Percentiles rank a stretch among this genome's conserved stretches.
These are phyloP conservation scores for Gymnocheta viridis DNA, from an alignment of 2,888 invertebrate species.

Conservation along the genomic window DNA sequence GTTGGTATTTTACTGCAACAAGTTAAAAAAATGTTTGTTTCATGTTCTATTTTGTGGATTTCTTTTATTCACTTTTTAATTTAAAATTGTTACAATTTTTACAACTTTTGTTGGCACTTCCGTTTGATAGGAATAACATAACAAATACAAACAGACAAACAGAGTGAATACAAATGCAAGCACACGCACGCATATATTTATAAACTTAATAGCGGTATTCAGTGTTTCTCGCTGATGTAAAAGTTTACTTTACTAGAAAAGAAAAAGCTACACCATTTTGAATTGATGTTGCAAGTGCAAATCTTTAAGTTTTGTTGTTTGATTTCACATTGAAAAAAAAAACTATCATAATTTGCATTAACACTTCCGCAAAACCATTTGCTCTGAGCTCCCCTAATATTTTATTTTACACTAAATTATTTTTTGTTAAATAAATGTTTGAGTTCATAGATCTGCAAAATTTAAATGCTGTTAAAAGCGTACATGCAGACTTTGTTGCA, in stretches of 20 bases:
- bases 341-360: too few species aligned
- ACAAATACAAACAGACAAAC: constrained; percentile 15
- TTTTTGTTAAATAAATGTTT: neutral
- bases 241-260: too few species aligned
- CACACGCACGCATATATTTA: neutral
- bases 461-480: neutral
- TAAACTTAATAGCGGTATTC: neutral
- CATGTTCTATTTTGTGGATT: constrained; percentile 6
- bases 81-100: constrained; percentile 40
- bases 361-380: too few species aligned
- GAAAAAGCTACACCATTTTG: too few species aligned
- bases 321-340: too few species aligned
- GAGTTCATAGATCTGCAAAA: neutral
- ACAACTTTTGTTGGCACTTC: constrained; percentile 58
- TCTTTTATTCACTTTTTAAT: neutral
- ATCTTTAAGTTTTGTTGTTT: too few species aligned
- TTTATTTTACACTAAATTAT: neutral
- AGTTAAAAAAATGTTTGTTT: constrained; percentile 10
- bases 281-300: too few species aligned
- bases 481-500: neutral
- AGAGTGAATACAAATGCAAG: neutral
- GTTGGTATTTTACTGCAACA: neutral
- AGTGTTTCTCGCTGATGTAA: too few species aligned
- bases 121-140: constrained; percentile 44
- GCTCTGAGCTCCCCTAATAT: too few species aligned